A percentile compares a stretch with the other conserved stretches of the same genome.
Conservation (phyloP, 2,888 invertebrate genomes). For the Hyppa rectilinea region DNA sequence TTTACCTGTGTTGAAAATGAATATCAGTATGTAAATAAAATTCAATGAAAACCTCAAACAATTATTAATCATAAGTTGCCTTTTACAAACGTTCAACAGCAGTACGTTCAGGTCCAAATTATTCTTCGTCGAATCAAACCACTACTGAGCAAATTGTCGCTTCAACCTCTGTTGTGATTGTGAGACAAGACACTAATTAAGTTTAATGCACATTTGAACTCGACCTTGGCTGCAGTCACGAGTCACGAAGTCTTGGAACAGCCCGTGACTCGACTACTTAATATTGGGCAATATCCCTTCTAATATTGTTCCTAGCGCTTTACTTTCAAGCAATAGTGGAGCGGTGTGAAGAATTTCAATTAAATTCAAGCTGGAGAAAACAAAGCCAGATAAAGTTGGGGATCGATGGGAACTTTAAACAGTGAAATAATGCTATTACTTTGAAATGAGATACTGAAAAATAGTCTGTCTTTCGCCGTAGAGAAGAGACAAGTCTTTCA, state of each 20-base stretch:
- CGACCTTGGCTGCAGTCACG: constrained; percentile 75
- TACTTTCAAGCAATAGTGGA: constrained; percentile 44
- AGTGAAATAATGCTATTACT: background rate
- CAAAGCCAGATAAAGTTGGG: constrained; percentile 1
- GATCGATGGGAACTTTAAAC: background rate
- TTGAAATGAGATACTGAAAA: background rate
- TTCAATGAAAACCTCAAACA: background rate
- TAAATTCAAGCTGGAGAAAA: constrained; percentile 14
- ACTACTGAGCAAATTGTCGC: constrained; percentile 10
- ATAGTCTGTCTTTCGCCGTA: background rate
- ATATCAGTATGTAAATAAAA: background rate
- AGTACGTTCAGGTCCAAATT: background rate
- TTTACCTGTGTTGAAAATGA: background rate
- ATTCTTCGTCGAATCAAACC: background rate
- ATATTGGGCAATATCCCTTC: constrained; percentile 76
- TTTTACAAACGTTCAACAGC: background rate
- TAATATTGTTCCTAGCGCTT: constrained; percentile 69
- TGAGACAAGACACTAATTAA: constrained; percentile 68
- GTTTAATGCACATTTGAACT: constrained; percentile 70
- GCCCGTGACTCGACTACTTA: constrained; percentile 42
- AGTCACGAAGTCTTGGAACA: constrained; percentile 66
- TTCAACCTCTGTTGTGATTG: constrained; percentile 38
- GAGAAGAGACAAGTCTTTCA: background rate
- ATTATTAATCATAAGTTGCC: background rate
- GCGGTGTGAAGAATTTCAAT: constrained; percentile 34